Base-by-base conservation (phyloP, 1,140 invertebrate species). In the Drosophila subpulchrella region DNA sequence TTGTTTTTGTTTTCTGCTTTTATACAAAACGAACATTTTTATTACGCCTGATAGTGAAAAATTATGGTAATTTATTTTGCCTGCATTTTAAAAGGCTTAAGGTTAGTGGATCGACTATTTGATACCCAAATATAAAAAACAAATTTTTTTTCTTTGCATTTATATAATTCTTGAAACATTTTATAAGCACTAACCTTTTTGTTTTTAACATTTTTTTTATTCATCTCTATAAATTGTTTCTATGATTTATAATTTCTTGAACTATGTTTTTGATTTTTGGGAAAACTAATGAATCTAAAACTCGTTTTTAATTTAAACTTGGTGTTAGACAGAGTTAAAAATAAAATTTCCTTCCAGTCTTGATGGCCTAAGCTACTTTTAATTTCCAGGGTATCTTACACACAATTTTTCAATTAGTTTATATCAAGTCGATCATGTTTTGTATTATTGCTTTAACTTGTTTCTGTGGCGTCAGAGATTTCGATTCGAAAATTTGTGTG, bases 351-450 rank as follows among this genome's bases (percentile, higher is more conserved):
- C n/a, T n/a, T n/a, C n/a, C n/a, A 12, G 4, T 24, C 32, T 11
- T n/a, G 2, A 6, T 2, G 24, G 6, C 4, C 32, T 6, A n/a
- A 56, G 17, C 2, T 10, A 24, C 44, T 12, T 1, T 13, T 0
- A 0, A 12, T 13, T 20, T 54, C 8, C 13, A 42, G 30, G 54
- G 72, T 66, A 75, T 17, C 6, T 4, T 12, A 11, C 24, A 42
- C 41, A 72, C 32, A 50, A 34, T 67, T 50, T 62, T 68, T 77
- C 74, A 82, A 82, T 82, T 81, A 82, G 56, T 58, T 78, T 77
- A 65, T 78, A 72, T 58, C 42, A 57, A 42, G 61, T 50, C 30
- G 42, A 77, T 70, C 44, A 59, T 63, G 48, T 32, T 53, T 46
- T 80, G 58, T 46, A 34, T 44, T 44, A 34, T 71, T 71, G 50